A percentile compares a stretch with the other conserved stretches of the same genome.
Conservation (phyloP, 2,113 vertebrate species). For the Plotosus lineatus region DNA sequence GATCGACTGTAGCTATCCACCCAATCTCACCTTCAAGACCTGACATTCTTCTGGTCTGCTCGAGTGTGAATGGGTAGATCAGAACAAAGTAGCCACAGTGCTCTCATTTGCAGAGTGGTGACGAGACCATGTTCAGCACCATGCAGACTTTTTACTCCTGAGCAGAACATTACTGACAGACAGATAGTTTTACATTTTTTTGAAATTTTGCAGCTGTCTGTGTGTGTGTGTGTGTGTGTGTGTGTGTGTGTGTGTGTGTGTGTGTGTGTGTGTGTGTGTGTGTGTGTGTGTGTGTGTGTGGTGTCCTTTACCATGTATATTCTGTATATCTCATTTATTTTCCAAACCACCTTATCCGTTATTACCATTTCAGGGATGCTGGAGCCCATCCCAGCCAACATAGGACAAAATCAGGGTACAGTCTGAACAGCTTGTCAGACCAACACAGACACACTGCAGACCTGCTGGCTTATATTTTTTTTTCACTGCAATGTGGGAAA, state of each 20-base stretch:
- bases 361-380: no score
- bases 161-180: constrained; percentile 5
- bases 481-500: background rate
- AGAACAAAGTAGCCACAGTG: constrained; percentile 51
- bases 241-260: no score
- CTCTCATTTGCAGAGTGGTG: constrained; percentile 19
- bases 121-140: constrained; percentile 25
- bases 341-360: no score
- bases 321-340: no score
- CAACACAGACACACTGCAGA: background rate
- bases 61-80: constrained; percentile 52
- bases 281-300: no score
- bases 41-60: constrained; percentile 54
- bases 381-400: no score
- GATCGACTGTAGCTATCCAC: constrained; percentile 52
- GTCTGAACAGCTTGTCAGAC: no score
- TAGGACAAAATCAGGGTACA: no score
- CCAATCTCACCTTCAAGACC: constrained; percentile 52
- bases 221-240: no score
- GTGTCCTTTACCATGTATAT: background rate
- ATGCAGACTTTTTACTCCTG: background rate
- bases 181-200: background rate
- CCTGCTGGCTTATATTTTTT: no score
- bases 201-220: background rate
- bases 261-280: no score